Evolutionary conservation across 1,140 invertebrate genomes (phyloP).

Genomic region (Stenopsyche tienmushanensis): DNA sequence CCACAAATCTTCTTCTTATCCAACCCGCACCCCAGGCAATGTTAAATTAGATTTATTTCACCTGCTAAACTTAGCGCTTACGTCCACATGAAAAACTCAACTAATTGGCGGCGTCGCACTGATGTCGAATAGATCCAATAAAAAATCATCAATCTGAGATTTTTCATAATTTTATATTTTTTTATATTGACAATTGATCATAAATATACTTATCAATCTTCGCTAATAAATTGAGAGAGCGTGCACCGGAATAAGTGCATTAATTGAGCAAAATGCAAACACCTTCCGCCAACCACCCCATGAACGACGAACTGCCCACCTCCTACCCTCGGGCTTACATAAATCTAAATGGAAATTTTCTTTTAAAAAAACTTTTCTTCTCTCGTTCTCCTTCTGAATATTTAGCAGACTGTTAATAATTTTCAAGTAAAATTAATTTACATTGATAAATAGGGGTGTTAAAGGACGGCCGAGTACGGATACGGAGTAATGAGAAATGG

Average conservation of each 20-base stretch:
- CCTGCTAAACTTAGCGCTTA: conserved; percentile 7
- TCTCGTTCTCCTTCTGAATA: conserved; percentile 11
- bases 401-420: conserved; percentile 32
- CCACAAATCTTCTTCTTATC: not conserved
- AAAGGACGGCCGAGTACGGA: not conserved
- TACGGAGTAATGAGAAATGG: conserved; percentile 9
- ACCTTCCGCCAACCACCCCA: not conserved
- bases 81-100: conserved; percentile 20
- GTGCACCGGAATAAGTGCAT: conserved; percentile 16
- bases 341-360: conserved; percentile 31
- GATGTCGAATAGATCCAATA: too few species aligned
- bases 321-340: conserved; percentile 2
- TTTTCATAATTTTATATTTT: too few species aligned
- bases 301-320: not conserved
- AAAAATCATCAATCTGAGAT: too few species aligned
- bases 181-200: too few species aligned
- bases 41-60: conserved; percentile 27
- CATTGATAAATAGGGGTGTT: conserved; percentile 29
- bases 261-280: conserved; percentile 13
- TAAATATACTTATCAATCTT: too few species aligned
- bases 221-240: too few species aligned
- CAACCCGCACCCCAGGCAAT: not conserved
- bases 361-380: conserved; percentile 8
- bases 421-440: conserved; percentile 30
- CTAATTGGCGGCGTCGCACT: too few species aligned